phyloP scores from a whole-genome alignment of 92 coral and sea anemone species.

The Heliopora coerulea region DNA sequence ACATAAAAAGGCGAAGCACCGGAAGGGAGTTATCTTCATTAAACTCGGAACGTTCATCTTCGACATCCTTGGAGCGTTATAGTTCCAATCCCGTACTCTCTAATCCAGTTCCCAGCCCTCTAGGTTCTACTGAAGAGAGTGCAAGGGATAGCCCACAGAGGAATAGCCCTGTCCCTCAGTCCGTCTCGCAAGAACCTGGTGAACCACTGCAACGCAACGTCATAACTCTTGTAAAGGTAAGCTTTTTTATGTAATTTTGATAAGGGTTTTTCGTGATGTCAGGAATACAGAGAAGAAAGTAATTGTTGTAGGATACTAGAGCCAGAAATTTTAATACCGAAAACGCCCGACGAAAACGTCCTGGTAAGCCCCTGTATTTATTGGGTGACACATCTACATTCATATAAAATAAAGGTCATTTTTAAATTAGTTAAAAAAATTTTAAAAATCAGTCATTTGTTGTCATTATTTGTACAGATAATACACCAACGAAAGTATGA shows the following conservation, averaged over 20 bases:
- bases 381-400: too few species aligned
- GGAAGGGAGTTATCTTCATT: neutral
- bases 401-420: too few species aligned
- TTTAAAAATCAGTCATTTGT: too few species aligned
- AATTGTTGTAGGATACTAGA: too few species aligned
- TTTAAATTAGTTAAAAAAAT: too few species aligned
- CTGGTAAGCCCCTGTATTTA: too few species aligned
- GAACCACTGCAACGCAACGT: conserved; percentile 27
- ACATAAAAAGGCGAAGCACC: conserved; percentile 22
- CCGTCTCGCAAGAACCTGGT: conserved; percentile 10
- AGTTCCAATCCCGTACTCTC: conserved; percentile 16
- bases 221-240: conserved; percentile 27
- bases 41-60: conserved; percentile 14
- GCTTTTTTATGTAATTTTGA: too few species aligned
- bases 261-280: neutral
- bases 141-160: neutral
- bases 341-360: too few species aligned
- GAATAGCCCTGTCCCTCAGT: conserved; percentile 1
- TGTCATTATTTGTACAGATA: too few species aligned
- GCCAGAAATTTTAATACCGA: too few species aligned
- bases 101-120: conserved; percentile 17
- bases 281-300: too few species aligned
- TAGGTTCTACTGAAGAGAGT: conserved; percentile 10
- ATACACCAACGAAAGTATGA: too few species aligned
- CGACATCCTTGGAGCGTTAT: conserved; percentile 23